phyloP scores from a whole-genome alignment of 53 echinoderm and acorn worm genomes.

The Apostichopus leukothele region DNA sequence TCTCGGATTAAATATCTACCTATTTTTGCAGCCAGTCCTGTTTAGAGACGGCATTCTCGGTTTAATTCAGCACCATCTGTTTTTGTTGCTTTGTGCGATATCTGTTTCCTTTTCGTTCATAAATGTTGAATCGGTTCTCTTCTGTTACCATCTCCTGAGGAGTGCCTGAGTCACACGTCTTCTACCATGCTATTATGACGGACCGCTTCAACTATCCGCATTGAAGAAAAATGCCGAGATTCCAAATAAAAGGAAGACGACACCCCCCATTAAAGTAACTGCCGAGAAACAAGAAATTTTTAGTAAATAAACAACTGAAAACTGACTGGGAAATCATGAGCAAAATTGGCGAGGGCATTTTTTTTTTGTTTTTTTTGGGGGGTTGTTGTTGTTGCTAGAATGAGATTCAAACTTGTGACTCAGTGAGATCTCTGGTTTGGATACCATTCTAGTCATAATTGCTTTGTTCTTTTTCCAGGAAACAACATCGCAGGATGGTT shows the following conservation, averaged over 20 bases:
- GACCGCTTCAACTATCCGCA: not conserved
- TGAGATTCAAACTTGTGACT: no score
- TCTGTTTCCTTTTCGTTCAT: not conserved
- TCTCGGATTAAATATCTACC: no score
- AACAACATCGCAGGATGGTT: no score
- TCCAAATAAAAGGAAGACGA: slow-evolving; percentile 94
- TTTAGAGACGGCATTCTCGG: no score
- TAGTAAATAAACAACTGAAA: not conserved
- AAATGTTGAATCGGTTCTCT: not conserved
- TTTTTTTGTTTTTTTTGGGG: not conserved
- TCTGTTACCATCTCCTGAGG: not conserved
- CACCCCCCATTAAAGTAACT: slow-evolving; percentile 92
- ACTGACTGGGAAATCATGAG: no score
- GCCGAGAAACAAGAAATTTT: not conserved
- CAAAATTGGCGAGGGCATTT: not conserved
- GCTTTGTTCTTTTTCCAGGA: no score
- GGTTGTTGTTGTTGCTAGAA: no score
- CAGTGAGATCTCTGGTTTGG: no score
- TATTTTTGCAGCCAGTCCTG: no score
- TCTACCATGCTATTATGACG: not conserved
- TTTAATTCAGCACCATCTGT: not conserved
- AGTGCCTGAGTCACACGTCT: not conserved
- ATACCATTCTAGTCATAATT: no score
- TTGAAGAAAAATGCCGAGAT: slow-evolving; percentile 78
- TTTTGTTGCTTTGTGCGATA: not conserved